Percentiles rank a stretch among this genome's conserved stretches.
Conservation (phyloP, 2,888 invertebrate genomes). For the Cosmopolites sordidus region DNA sequence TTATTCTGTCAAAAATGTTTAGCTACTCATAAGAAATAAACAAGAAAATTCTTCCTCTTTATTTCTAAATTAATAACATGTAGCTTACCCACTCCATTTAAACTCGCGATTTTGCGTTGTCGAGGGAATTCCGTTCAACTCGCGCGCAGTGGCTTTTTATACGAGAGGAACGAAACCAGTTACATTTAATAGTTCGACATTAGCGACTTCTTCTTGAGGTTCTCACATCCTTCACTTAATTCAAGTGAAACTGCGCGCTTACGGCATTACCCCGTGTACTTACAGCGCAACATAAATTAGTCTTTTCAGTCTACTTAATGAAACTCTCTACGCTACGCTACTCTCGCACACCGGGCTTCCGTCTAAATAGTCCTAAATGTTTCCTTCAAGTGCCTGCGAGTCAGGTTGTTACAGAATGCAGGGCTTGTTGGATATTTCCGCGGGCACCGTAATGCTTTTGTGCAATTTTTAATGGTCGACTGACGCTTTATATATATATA, state of each 20-base stretch:
- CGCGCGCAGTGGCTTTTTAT: too few relatives aligned
- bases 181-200: slow-evolving; percentile 19
- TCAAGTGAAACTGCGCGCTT: slow-evolving; percentile 17
- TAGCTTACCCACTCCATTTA: too few relatives aligned
- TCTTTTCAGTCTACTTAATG: slow-evolving; percentile 26
- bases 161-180: slow-evolving; percentile 6
- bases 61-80: too few relatives aligned
- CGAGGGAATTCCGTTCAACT: too few relatives aligned
- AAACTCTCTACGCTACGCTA: slow-evolving; percentile 22
- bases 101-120: too few relatives aligned
- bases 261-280: slow-evolving; percentile 12
- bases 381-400: slow-evolving; percentile 21
- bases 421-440: slow-evolving; percentile 16
- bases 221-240: slow-evolving; percentile 9
- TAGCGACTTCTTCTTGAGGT: slow-evolving; percentile 3
- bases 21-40: too few relatives aligned
- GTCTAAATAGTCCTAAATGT: slow-evolving; percentile 19
- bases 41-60: too few relatives aligned
- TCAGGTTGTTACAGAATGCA: slow-evolving; percentile 17
- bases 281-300: slow-evolving; percentile 24
- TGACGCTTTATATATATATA: too few relatives aligned
- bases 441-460: neutral
- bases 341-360: slow-evolving; percentile 13
- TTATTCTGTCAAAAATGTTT: too few relatives aligned
- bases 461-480: too few relatives aligned